Base-by-base conservation (phyloP, 64 coral and sea anemone species). In the Trachythela sp. region DNA sequence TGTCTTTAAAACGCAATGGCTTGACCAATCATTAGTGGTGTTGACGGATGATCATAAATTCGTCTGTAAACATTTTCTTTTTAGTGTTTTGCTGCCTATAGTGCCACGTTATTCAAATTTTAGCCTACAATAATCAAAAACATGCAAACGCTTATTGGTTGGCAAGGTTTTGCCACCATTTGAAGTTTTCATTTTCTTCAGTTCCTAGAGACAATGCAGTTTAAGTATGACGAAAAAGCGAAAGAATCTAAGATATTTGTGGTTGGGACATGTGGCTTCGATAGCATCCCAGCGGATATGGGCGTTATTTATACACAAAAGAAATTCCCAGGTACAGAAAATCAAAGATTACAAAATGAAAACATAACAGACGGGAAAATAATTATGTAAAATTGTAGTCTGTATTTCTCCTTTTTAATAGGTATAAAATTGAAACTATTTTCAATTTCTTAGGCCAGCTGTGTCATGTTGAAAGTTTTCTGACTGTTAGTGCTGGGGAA, bases 201-300 rank as follows among this genome's bases (percentile, higher is more conserved):
- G 96, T 99, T 87, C 75, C 48, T 99, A 45, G 96, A 99, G 37
- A 93, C 72, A 49, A 99, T 95, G 93, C 96, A 99, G 84, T 84
- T 89, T 22, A 94, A 99, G 71, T 99, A 95, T 51, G 77, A 99
- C 87, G 91, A 94, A 26, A 52, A 84, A 39, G 96, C 96, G 9
- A 85, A 70, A 22, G 71, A 84, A 24, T 77, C 86, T 14, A 86
- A 90, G 2, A 35, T 93, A 7, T 91, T 95, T 58, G 48, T 99
- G 31, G 39, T 99, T 76, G 93, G 96, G 29, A 95, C 96, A 33
- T 99, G 96, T 90, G 96, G 96, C 36, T 99, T 99, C 84, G 96
- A 99, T 85, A 99, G 96, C 40, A 95, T 95, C 24, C 96, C 96
- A 56, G 96, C 91, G 22, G 96, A 99, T 54, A 95, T 99, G 93